Evolutionary conservation across 1,140 invertebrate genomes (phyloP), one percentile per base, ranked within the genome.

Genomic region (Cotesia chilonis): DNA sequence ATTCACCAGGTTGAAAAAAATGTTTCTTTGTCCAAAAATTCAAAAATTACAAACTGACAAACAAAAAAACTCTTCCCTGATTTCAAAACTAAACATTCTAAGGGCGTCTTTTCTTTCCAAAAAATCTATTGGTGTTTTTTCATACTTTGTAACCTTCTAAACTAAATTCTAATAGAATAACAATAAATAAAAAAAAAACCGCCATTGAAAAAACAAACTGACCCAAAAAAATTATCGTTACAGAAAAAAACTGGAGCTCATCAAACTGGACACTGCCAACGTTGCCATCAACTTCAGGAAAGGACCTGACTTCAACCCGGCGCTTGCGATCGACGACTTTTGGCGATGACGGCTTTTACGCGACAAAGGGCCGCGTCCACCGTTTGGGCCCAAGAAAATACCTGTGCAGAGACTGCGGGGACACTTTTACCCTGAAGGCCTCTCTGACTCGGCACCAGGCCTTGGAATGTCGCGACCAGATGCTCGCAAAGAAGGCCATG

Each of bases 391-490:
- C 65, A 12, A 65, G 72, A 64, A 77, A 75, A 70, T 77, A 77
- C 67, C 54, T 75, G 9, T 77, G 76, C 28, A 60, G 64, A 3
- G 74, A 77, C 72, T 77, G 76, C 57, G 72, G 74, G 2, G 69
- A 59, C 59, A 75, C 76, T 3, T 77, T 77, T 65, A 77, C 82
- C 2, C 75, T 85, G 6, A 86, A 84, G 54, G 85, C 85, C 0
- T 85, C 84, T 2, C 65, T 89, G 35, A 78, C 80, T 14, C 82
- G 88, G 2, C 88, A 89, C 74, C 82, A 84, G 65, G 74, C 79
- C 36, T 85, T 85, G 70, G 87, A 88, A 61, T 88, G 87, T 69
- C 82, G 9, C 47, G 52, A 10, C 51, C 67, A 63, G 3, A 36
- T 74, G 7, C 10, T 64, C 3, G 47, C 9, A 20, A 68, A 36